A percentile compares a stretch with the other conserved stretches of the same genome.
phyloP scores from a whole-genome alignment of 1,140 invertebrate species.

The Nymphalis io region DNA sequence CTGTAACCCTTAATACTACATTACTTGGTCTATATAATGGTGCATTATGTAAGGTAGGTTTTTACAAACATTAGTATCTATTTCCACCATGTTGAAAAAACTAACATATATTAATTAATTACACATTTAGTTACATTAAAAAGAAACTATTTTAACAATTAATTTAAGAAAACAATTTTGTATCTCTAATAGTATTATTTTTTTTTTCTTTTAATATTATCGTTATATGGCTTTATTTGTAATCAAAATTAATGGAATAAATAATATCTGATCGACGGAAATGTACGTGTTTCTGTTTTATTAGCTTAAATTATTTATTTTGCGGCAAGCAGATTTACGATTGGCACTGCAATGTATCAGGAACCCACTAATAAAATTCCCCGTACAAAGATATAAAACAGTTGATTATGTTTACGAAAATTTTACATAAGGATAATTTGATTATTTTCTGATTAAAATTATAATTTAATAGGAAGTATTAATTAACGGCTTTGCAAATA shows the following conservation, averaged over 20 bases:
- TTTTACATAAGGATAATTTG: too few species aligned
- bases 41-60: neutral
- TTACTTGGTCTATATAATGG: neutral
- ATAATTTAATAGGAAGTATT: too few species aligned
- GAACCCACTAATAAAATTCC: constrained; percentile 72
- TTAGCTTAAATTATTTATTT: constrained; percentile 79
- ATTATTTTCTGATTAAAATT: too few species aligned
- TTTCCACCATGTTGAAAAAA: neutral
- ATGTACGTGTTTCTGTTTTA: constrained; percentile 50
- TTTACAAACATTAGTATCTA: neutral
- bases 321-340: constrained; percentile 74
- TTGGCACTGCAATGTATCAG: constrained; percentile 73
- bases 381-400: constrained; percentile 40
- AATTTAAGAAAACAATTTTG: too few species aligned
- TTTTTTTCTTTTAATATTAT: neutral
- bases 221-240: neutral
- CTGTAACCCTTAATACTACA: constrained; percentile 3
- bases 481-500: too few species aligned
- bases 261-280: constrained; percentile 9
- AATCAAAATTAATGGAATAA: neutral
- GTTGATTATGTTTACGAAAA: neutral
- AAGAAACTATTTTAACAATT: neutral
- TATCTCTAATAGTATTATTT: too few species aligned
- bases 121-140: neutral
- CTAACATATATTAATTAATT: neutral